Conservation (phyloP, 2,797 vertebrate species). For the Channallabes apus region DNA sequence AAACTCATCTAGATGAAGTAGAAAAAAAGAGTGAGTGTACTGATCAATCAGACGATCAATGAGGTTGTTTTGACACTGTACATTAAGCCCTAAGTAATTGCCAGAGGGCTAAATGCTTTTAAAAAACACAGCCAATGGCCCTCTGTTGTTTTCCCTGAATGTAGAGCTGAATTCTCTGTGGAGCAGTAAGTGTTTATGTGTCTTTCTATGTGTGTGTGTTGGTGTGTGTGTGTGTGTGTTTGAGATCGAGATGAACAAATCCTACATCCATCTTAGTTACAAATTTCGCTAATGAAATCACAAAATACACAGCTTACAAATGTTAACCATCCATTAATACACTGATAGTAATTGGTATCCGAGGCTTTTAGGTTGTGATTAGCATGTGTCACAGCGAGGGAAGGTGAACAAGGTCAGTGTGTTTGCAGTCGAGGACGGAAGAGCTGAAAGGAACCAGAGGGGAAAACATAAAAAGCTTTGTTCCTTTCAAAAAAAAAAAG, state of each 20-base stretch:
- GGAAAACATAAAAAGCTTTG: slow-evolving; percentile 36
- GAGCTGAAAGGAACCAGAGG: slow-evolving; percentile 26
- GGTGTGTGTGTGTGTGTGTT: slow-evolving; percentile 11
- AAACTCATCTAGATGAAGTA: slow-evolving; percentile 16
- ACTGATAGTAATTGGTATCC: not conserved
- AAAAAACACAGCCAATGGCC: slow-evolving; percentile 74
- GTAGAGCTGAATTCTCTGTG: slow-evolving; percentile 40
- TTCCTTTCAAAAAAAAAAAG: not conserved
- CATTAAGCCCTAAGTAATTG: slow-evolving; percentile 97
- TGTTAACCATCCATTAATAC: not conserved
- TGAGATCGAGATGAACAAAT: not conserved
- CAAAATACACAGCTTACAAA: not conserved
- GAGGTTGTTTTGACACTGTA: slow-evolving; percentile 87
- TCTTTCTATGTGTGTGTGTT: slow-evolving; percentile 33
- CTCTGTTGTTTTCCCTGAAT: slow-evolving; percentile 35
- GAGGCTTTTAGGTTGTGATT: slow-evolving; percentile 4
- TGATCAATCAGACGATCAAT: slow-evolving; percentile 87
- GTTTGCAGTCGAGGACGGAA: slow-evolving; percentile 1
- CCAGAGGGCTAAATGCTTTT: slow-evolving; percentile 87
- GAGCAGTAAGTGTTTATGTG: slow-evolving; percentile 31
- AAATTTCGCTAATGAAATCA: slow-evolving; percentile 1
- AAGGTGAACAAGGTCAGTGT: slow-evolving; percentile 34
- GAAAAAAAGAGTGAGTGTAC: slow-evolving; percentile 78
- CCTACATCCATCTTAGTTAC: not conserved
- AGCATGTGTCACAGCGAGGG: slow-evolving; percentile 8